These are phyloP conservation scores for Chiloscyllium plagiosum DNA, from an alignment of 2,113 vertebrate genomes.

Conservation along the genomic window DNA sequence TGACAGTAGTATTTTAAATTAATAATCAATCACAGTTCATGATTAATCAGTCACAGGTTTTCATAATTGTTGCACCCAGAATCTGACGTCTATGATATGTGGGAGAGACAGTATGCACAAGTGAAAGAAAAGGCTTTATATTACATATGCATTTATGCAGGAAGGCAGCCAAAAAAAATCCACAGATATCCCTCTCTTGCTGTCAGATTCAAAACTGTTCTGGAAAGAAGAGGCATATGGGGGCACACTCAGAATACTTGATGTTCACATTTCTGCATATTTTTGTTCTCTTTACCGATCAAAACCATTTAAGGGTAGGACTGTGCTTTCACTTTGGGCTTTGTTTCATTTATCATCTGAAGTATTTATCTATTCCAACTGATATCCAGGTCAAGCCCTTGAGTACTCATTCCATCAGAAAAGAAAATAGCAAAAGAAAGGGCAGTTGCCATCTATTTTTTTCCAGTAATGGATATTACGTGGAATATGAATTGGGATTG, in stretches of 20 bases:
- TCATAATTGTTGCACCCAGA: slow-evolving; percentile 10
- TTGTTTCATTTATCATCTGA: background rate
- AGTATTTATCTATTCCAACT: background rate
- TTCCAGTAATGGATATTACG: background rate
- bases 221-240: background rate
- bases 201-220: slow-evolving; percentile 4
- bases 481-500: background rate
- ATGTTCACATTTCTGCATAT: slow-evolving; percentile 3
- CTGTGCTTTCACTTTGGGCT: background rate
- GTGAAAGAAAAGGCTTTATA: slow-evolving; percentile 10
- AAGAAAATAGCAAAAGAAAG: background rate
- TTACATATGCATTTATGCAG: slow-evolving; percentile 30
- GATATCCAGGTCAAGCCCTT: background rate
- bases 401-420: background rate
- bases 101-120: background rate
- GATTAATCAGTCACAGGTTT: slow-evolving; percentile 23
- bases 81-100: slow-evolving; percentile 9
- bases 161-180: slow-evolving; percentile 19
- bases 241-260: background rate
- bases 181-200: background rate
- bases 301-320: background rate
- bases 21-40: slow-evolving; percentile 29
- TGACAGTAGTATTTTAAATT: slow-evolving; percentile 28
- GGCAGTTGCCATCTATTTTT: background rate
- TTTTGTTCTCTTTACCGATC: background rate